Evolutionary conservation across 2,113 vertebrate genomes (phyloP), one percentile per base, ranked within the genome.

Genomic region (Cryptotis parvus): DNA sequence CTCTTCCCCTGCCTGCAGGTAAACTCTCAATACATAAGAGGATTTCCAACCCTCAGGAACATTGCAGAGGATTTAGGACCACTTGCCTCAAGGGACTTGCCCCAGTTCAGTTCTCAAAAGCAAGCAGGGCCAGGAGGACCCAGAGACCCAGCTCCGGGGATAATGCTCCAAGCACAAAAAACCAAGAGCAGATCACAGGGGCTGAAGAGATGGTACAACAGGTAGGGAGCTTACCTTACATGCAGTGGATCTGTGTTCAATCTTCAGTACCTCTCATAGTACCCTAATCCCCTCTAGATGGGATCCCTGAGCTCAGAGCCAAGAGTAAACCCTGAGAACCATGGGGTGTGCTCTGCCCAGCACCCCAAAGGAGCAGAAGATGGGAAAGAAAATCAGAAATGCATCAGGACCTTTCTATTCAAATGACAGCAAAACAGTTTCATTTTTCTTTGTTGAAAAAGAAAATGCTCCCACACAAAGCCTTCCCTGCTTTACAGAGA

Each of bases 1-100:
- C 15, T 58, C 55, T 58, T 58, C 4, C 4, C 3, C 63, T 65
- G 63, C 26, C 27, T 65, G 27, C 91, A 96, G 96, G 96, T 95
- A 96, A 97, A 96, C 81, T 70, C 87, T 83, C 90, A 31, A 0
- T 26, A 87, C 29, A 91, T 87, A 94, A 96, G 74, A 89, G 79
- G 66, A 91, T 95, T 96, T 91, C 92, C 87, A 35, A 95, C 94
- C 81, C 81, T 90, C 93, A 96, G 65, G 45, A 77, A 70, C 93
- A 96, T 94, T 41, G 26, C 41, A 94, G 94, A 92, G 95, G 94
- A 93, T 70, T 76, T 12, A 49, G 92, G 89, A 91, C 43, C 63
- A 0, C 0, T 9, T 35, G 4, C 49, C 27, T 77, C 63, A 8
- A 6, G 39, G 15, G 27, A 35, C 55, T n/a, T 87, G 33, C 22